Percentiles rank a stretch among this genome's conserved stretches.
phyloP scores from a whole-genome alignment of 2,888 invertebrate species.

The Mycalesis mineus region DNA sequence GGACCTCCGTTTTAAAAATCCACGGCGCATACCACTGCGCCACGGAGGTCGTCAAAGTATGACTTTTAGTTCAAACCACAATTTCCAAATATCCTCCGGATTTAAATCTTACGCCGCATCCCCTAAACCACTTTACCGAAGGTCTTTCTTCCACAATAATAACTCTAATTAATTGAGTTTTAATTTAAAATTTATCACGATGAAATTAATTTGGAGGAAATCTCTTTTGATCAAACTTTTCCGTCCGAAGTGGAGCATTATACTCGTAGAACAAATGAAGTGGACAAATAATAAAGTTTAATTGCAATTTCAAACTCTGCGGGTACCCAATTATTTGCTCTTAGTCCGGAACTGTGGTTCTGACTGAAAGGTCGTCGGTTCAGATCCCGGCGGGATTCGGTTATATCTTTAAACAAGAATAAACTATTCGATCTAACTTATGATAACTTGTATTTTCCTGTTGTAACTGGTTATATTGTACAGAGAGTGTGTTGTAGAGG shows the following conservation, averaged over 20 bases:
- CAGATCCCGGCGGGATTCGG: neutral
- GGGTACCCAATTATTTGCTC: neutral
- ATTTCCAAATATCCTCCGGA: too few relatives aligned
- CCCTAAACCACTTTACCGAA: too few relatives aligned
- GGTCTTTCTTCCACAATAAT: neutral
- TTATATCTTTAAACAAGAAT: too few relatives aligned
- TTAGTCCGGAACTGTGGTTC: neutral
- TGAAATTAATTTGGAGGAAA: neutral
- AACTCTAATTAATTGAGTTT: neutral
- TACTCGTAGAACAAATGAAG: neutral
- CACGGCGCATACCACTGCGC: too few relatives aligned
- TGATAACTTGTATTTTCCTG: too few relatives aligned
- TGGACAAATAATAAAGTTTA: neutral
- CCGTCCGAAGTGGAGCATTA: neutral
- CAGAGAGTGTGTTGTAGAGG: too few relatives aligned
- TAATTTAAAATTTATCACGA: neutral
- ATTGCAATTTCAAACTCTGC: constrained; percentile 2
- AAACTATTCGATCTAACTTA: too few relatives aligned
- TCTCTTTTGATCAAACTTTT: neutral
- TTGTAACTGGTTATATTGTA: too few relatives aligned
- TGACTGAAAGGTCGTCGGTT: neutral
- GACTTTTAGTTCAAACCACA: too few relatives aligned
- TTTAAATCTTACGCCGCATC: too few relatives aligned
- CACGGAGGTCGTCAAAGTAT: too few relatives aligned
- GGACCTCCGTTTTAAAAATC: too few relatives aligned